Evolutionary conservation across 1,140 invertebrate genomes (phyloP), one percentile per base, ranked within the genome.

Genomic region (Drosophila busckii): DNA sequence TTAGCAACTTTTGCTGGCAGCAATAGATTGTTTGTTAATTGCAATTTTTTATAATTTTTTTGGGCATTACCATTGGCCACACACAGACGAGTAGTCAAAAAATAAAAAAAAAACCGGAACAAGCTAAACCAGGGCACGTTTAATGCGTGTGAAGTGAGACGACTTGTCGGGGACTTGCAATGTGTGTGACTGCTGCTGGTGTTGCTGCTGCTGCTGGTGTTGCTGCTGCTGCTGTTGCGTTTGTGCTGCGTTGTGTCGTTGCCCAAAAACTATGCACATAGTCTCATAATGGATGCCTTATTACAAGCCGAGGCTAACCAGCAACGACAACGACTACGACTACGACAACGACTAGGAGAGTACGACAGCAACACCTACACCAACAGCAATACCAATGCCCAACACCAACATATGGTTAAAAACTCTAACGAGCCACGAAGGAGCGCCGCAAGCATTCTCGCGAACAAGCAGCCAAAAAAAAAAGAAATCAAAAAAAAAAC

Each of bases 251-350:
- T 20, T 49, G 31, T 34, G 53, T 12, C 48, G 49, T 17, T 35
- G 48, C 32, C 55, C 48, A 34, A 42, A 53, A n/a, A n/a, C 49
- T 60, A 54, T 45, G 56, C 49, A 60, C 49, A 60, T 60, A 44
- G 56, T 60, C 56, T 60, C 56, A 54, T 60, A 60, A 60, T 53
- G 56, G 49, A 60, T 60, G 56, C 56, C 49, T 54, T 49, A 60
- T 60, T 60, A 60, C 56, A 34, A n/a, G 15, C 48, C 49, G 48
- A 60, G 38, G n/a, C n/a, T n/a, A 60, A 60, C 56, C 38, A 60
- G 35, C 44, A 26, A n/a, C n/a, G n/a, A n/a, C n/a, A n/a, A n/a
- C n/a, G n/a, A n/a, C n/a, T n/a, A n/a, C n/a, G n/a, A n/a, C n/a
- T n/a, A n/a, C n/a, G n/a, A n/a, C n/a, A n/a, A n/a, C n/a, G n/a